Conservation (phyloP, 2,113 vertebrate genomes). For the Ophiodon elongatus region DNA sequence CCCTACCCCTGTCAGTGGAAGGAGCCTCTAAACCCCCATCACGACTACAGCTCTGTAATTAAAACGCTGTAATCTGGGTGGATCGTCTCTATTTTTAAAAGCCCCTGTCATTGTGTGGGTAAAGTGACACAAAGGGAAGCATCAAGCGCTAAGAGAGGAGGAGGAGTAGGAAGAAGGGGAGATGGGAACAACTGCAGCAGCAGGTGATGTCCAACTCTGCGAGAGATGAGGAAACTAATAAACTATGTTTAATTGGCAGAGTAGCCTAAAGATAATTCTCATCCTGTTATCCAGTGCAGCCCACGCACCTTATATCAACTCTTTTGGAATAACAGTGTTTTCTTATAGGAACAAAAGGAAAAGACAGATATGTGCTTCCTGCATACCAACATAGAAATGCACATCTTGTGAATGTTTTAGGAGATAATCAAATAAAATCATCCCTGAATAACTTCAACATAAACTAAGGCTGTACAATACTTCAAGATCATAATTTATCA, state of each 20-base stretch:
- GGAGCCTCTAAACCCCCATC: conserved; percentile 62
- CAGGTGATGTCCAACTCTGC: conserved; percentile 61
- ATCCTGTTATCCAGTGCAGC: conserved; percentile 19
- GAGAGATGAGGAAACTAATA: conserved; percentile 52
- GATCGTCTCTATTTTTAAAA: conserved; percentile 83
- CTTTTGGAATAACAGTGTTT: conserved; percentile 26
- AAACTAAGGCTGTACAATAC: neutral
- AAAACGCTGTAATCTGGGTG: conserved; percentile 84
- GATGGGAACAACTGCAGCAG: conserved; percentile 41
- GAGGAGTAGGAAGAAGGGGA: neutral
- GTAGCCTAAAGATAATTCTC: conserved; percentile 34
- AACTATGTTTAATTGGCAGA: conserved; percentile 62
- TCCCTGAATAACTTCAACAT: neutral
- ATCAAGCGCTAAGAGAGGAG: conserved; percentile 32
- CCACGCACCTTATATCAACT: conserved; percentile 42
- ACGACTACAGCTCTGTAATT: conserved; percentile 83
- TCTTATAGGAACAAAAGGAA: neutral
- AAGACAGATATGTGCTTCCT: neutral
- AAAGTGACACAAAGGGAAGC: conserved; percentile 69
- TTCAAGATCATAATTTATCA: neutral
- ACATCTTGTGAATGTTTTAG: neutral
- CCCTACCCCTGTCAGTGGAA: conserved; percentile 55
- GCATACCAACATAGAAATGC: conserved; percentile 9
- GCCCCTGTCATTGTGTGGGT: conserved; percentile 70
- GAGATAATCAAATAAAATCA: neutral